These are phyloP conservation scores for Triplophysa dalaica DNA, from an alignment of 2,113 vertebrate species.

Conservation along the genomic window DNA sequence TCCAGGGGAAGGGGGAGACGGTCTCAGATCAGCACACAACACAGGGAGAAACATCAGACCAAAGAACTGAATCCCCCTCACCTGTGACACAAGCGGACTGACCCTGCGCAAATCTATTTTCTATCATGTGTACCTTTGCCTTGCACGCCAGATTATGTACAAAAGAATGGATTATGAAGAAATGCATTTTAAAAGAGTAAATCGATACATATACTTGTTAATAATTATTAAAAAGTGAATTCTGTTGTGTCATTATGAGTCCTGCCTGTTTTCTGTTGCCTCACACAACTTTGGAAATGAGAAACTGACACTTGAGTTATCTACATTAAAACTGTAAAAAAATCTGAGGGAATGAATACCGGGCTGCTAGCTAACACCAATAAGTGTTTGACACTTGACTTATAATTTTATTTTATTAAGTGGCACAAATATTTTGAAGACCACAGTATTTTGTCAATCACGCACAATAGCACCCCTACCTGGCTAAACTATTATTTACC, in stretches of 20 bases:
- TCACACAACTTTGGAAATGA: background rate
- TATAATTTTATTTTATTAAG: too few species aligned
- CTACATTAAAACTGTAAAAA: too few species aligned
- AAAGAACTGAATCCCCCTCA: slow-evolving; percentile 73
- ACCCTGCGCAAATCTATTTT: slow-evolving; percentile 69
- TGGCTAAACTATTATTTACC: too few species aligned
- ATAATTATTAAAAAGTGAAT: slow-evolving; percentile 72
- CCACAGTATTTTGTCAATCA: too few species aligned
- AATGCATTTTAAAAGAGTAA: slow-evolving; percentile 65
- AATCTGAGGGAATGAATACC: too few species aligned
- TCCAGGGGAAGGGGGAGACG: slow-evolving; percentile 52
- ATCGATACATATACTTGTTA: slow-evolving; percentile 75
- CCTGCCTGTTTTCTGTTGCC: slow-evolving; percentile 31
- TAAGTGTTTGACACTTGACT: too few species aligned
- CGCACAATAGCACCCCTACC: too few species aligned
- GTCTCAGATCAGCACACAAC: slow-evolving; percentile 64
- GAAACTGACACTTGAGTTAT: too few species aligned
- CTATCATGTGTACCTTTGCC: slow-evolving; percentile 73
- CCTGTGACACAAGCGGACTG: slow-evolving; percentile 63
- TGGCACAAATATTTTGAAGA: too few species aligned
- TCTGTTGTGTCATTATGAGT: slow-evolving; percentile 65
- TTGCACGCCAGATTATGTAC: slow-evolving; percentile 77
- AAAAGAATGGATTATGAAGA: slow-evolving; percentile 67
- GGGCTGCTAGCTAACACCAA: too few species aligned
- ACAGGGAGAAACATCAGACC: slow-evolving; percentile 67